Evolutionary conservation across 2,888 invertebrate species (phyloP), one percentile per base, ranked within the genome.

Genomic region (Clusia tigrina): DNA sequence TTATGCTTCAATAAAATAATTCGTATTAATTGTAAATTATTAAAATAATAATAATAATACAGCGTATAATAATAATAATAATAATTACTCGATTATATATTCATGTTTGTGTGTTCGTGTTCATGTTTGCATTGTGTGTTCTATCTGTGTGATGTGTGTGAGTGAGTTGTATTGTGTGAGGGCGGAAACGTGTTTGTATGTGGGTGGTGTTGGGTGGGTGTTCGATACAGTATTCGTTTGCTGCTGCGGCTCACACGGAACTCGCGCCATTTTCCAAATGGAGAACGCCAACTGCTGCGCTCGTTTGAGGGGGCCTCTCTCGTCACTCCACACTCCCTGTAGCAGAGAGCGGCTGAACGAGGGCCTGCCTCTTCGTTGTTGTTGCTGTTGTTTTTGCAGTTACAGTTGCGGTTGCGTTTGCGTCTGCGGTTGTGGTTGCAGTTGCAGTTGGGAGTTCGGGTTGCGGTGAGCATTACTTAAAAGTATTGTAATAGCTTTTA

Each of bases 261-360:
- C 32, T 5, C 5, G 6, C 6, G 32, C 12, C 32, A 67, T 63
- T 65, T 62, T 63, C 54, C 63, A 66, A 64, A 62, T n/a, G n/a
- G n/a, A n/a, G n/a, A n/a, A n/a, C n/a, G n/a, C n/a, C n/a, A n/a
- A n/a, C n/a, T n/a, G n/a, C n/a, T n/a, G n/a, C n/a, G n/a, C n/a
- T n/a, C n/a, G n/a, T n/a, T n/a, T n/a, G 37, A 51, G n/a, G 1
- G 12, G 2, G 26, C 15, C 25, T 51, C 17, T 6, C 15, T 53
- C 24, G 22, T 23, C 24, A 24, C 5, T 23, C 2, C 6, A n/a
- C n/a, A n/a, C n/a, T n/a, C n/a, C n/a, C n/a, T n/a, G 15, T 53
- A 6, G 53, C 15, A 15, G 12, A 22, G 24, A 24, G 17, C 12
- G 53, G 53, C 15, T 15, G 53, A 2, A 20, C 20, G 23, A 15